Percentiles rank a stretch among this genome's conserved stretches.
Conservation (phyloP, 2,797 vertebrate species). For the Percopsis omiscomaycus region DNA sequence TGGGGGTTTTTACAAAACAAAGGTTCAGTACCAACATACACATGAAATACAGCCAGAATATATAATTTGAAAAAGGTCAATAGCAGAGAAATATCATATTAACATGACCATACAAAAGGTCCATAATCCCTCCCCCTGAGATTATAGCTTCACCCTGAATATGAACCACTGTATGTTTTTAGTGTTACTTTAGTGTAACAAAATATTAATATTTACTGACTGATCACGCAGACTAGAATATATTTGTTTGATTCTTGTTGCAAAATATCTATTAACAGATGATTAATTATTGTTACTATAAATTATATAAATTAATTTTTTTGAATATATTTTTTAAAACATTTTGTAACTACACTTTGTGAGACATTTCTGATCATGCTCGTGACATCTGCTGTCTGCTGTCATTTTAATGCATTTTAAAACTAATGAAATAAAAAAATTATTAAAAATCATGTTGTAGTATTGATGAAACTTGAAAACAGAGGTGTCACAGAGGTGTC, state of each 20-base stretch:
- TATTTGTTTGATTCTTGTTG: slow-evolving; percentile 16
- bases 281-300: background rate
- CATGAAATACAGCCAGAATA: too few species aligned
- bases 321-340: slow-evolving; percentile 25
- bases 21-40: too few species aligned
- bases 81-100: too few species aligned
- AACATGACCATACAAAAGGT: too few species aligned
- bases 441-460: background rate
- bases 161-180: background rate
- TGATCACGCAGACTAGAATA: slow-evolving; percentile 9
- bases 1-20: too few species aligned
- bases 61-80: too few species aligned
- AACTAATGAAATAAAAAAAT: slow-evolving; percentile 43
- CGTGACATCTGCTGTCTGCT: slow-evolving; percentile 36
- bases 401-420: slow-evolving; percentile 32
- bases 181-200: slow-evolving; percentile 9
- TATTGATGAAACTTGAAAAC: background rate
- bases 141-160: background rate
- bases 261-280: slow-evolving; percentile 9
- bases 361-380: slow-evolving; percentile 1
- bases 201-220: slow-evolving; percentile 9
- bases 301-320: slow-evolving; percentile 26
- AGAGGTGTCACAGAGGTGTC: background rate
- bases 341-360: background rate
- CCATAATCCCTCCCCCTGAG: background rate